Base-by-base conservation (phyloP, 2,113 vertebrate genomes). In the Phaethon lepturus region DNA sequence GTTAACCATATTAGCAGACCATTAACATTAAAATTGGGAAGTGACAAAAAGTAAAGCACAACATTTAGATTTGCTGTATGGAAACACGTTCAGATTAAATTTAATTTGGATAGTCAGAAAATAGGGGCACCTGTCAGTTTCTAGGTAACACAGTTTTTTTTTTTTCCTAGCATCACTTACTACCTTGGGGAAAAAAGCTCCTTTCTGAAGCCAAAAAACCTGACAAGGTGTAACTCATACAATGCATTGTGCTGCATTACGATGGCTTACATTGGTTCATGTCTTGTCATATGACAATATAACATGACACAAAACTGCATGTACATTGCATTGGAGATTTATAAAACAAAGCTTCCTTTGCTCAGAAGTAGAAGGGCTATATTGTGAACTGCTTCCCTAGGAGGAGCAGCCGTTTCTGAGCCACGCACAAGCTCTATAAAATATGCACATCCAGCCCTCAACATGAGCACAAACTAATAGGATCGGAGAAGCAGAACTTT, bases 201-300 rank as follows among this genome's bases (percentile, higher is more conserved):
- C 90, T 91, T 97, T 96, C 96, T 95, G 88, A 95, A 96, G 94
- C 95, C 97, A 95, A 96, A 97, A 97, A 96, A 86, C 84, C 90
- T 97, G 97, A 97, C 97, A 97, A 96, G 95, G 95, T 96, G 94
- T 97, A 97, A 96, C 91, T 97, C 95, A 97, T 93, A 95, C 95
- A 97, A 82, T 80, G 93, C 96, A 89, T 91, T 85, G 79, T 91
- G 86, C 95, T 82, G 82, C 95, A 94, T 97, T 97, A 91, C 26
- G 90, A 93, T 96, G 95, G 82, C 97, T 97, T 97, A 97, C 97
- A 96, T 84, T 95, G 97, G 95, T 97, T 97, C 96, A 60, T 94
- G 95, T 97, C 97, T 97, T 94, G 91, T 98, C 97, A 96, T 98
- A 97, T 97, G 97, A 97, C 97, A 97, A 97, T 95, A 95, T 97